Percentiles rank a stretch among this genome's conserved stretches.
Evolutionary conservation across 1,140 invertebrate genomes (phyloP).

Genomic region (Megathymus violae): DNA sequence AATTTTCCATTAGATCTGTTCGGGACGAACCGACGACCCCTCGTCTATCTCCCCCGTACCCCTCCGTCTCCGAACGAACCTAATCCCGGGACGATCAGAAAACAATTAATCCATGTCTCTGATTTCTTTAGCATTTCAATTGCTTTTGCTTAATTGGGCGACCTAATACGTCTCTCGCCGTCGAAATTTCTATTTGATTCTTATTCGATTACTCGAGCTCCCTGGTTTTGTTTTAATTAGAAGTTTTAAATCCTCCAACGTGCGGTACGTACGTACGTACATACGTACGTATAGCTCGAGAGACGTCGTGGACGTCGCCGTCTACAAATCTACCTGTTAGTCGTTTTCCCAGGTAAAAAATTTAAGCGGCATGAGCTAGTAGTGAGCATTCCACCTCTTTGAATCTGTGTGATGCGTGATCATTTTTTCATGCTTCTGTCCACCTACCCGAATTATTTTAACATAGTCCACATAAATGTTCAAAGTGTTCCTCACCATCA

Average conservation of each 20-base stretch:
- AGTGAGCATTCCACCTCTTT: no score
- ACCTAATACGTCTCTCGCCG: conserved; percentile 13
- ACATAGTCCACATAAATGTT: no score
- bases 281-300: not conserved
- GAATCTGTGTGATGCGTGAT: no score
- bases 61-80: not conserved
- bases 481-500: no score
- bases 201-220: conserved; percentile 9
- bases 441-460: no score
- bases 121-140: conserved; percentile 25
- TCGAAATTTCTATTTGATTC: conserved; percentile 3
- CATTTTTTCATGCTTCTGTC: no score
- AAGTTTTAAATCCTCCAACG: no score
- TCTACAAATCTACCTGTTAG: no score
- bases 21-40: conserved; percentile 4
- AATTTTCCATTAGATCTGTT: conserved; percentile 14
- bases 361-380: no score
- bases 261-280: no score
- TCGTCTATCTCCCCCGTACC: not conserved
- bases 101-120: conserved; percentile 16
- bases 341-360: no score
- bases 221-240: not conserved
- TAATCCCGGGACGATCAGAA: no score
- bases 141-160: conserved; percentile 26
- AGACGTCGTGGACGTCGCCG: not conserved